Percentiles rank a stretch among this genome's conserved stretches.
These are phyloP conservation scores for Eugnorisma glareosa DNA, from an alignment of 2,888 invertebrate species.

Conservation along the genomic window DNA sequence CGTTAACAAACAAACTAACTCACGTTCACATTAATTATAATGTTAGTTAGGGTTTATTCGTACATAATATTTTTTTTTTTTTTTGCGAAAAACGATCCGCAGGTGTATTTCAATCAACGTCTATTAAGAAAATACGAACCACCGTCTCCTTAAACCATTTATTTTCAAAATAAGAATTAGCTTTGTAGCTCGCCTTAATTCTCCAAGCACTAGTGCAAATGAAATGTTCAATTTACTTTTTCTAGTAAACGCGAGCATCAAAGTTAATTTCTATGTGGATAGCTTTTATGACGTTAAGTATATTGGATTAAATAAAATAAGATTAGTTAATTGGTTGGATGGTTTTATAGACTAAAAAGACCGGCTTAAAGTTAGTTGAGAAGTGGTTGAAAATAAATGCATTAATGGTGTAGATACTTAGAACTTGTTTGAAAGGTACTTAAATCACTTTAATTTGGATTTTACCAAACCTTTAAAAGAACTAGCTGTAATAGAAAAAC, in stretches of 20 bases:
- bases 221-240: constrained; percentile 39
- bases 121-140: neutral
- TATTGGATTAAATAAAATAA: constrained; percentile 18
- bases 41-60: neutral
- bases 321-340: neutral
- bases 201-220: constrained; percentile 28
- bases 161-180: constrained; percentile 8
- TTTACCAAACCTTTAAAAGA: neutral
- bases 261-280: constrained; percentile 13
- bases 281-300: constrained; percentile 18
- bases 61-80: no score
- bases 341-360: neutral
- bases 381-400: neutral
- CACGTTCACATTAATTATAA: neutral
- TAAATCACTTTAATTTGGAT: neutral
- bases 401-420: neutral
- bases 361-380: neutral
- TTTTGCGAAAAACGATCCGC: neutral
- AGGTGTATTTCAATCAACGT: constrained; percentile 1
- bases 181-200: constrained; percentile 16
- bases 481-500: neutral
- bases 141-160: constrained; percentile 4
- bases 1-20: neutral
- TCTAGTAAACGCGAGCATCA: constrained; percentile 14
- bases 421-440: neutral